A percentile compares a stretch with the other conserved stretches of the same genome.
Conservation (phyloP, 2,113 vertebrate species). For the Catharus fuscescens region DNA sequence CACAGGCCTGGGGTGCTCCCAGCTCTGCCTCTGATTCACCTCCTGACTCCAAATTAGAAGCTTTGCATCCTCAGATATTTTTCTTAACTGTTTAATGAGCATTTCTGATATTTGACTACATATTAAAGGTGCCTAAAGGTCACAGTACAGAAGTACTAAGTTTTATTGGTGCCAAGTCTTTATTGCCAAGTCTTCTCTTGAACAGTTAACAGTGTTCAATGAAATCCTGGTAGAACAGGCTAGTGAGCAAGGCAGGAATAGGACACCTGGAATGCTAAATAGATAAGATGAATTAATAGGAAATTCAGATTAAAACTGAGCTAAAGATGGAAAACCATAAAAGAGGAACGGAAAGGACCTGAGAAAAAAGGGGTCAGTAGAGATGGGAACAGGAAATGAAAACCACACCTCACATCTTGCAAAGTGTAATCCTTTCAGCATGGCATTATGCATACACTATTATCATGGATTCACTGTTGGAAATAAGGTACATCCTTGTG, state of each 20-base stretch:
- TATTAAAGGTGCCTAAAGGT: not conserved
- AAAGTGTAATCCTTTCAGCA: not conserved
- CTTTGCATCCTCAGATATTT: not conserved
- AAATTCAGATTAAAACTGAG: not conserved
- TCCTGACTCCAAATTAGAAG: not conserved
- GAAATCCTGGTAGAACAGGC: not conserved
- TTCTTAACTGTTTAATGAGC: not conserved
- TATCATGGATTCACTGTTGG: not conserved
- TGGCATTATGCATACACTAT: not conserved
- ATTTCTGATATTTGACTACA: not conserved
- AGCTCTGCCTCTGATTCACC: not conserved
- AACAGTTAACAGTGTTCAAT: not conserved
- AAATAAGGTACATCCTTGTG: not conserved
- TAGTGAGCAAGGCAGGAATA: not conserved
- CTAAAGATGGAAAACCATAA: not conserved
- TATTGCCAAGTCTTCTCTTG: not conserved
- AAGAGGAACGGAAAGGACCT: not conserved
- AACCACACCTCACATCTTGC: not conserved
- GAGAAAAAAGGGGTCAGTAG: not conserved
- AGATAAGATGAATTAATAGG: not conserved
- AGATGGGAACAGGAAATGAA: not conserved
- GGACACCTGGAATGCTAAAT: not conserved
- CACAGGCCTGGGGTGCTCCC: not conserved
- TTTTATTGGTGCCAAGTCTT: not conserved
- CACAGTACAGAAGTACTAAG: not conserved